Conservation (phyloP, 2,888 invertebrate species). For the Adelphocoris suturalis region DNA sequence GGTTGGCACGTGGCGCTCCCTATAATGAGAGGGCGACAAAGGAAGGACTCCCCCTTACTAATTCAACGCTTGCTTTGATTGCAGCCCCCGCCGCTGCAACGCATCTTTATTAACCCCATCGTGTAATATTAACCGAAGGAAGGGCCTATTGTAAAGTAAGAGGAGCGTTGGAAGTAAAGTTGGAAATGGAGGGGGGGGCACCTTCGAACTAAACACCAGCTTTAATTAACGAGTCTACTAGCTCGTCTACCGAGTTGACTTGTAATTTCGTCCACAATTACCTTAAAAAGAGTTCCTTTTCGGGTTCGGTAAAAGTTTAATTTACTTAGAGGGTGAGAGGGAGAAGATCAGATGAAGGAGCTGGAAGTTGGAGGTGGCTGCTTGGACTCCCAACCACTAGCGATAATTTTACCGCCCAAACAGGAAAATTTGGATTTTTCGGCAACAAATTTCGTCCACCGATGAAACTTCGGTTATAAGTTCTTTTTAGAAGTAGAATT, state of each 20-base stretch:
- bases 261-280: constrained; percentile 67
- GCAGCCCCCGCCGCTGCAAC: constrained; percentile 52
- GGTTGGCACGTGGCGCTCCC: constrained; percentile 48
- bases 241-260: constrained; percentile 47
- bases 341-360: constrained; percentile 37
- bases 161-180: background rate
- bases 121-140: constrained; percentile 62
- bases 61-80: constrained; percentile 65
- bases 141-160: background rate
- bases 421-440: no score
- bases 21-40: constrained; percentile 67
- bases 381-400: no score
- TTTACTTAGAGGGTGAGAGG: constrained; percentile 38
- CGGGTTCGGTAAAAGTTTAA: constrained; percentile 50
- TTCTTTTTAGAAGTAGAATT: no score
- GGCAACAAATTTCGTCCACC: no score
- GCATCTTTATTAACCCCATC: constrained; percentile 65
- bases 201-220: constrained; percentile 62
- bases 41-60: constrained; percentile 52
- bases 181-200: constrained; percentile 10
- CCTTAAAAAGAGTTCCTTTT: constrained; percentile 55
- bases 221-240: constrained; percentile 63
- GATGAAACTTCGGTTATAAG: no score
- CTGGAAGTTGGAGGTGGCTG: no score
- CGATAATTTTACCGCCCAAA: no score